Evolutionary conservation across 2,888 invertebrate genomes (phyloP), one percentile per base, ranked within the genome.

Genomic region (Erynnis tages): DNA sequence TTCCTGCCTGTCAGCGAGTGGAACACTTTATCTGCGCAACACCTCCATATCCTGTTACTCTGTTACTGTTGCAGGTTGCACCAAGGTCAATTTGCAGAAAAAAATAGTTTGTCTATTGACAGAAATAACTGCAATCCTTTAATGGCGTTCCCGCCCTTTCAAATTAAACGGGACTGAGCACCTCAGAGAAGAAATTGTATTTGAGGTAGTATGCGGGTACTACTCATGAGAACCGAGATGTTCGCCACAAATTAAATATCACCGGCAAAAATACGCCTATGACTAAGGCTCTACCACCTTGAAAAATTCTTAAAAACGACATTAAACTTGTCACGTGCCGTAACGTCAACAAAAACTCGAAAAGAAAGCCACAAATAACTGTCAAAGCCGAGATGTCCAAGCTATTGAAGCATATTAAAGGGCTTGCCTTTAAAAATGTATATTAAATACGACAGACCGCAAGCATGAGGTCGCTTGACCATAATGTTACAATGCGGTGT

Each of bases 11-110:
- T 46, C 53, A 35, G 38, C 46, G 17, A 27, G 21, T n/a, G 8
- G 53, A 53, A 41, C 38, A 41, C 40, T 49, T 49, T 49, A 49
- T 49, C 49, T 49, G 16, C 41, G 49, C 49, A 49, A 49, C 49
- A 49, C 49, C 41, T 49, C 32, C 41, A 49, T 49, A 49, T 49
- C 49, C 49, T 41, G 49, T 41, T 16, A 17, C 41, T 46, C 4
- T 16, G 16, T 37, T 21, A 14, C 34, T 32, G 7, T 19, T 48
- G 40, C 6, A 10, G 4, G 1, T 14, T 25, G 32, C 44, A 35
- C 34, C 49, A 49, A 49, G 49, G 49, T 49, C 49, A 49, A 4
- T 25, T 32, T 14, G n/a, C n/a, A n/a, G n/a, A n/a, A n/a, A n/a
- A n/a, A n/a, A n/a, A n/a, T n/a, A n/a, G n/a, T n/a, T n/a, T n/a